Evolutionary conservation across 1,140 invertebrate species (phyloP).

Genomic region (Heliconius nattereri): DNA sequence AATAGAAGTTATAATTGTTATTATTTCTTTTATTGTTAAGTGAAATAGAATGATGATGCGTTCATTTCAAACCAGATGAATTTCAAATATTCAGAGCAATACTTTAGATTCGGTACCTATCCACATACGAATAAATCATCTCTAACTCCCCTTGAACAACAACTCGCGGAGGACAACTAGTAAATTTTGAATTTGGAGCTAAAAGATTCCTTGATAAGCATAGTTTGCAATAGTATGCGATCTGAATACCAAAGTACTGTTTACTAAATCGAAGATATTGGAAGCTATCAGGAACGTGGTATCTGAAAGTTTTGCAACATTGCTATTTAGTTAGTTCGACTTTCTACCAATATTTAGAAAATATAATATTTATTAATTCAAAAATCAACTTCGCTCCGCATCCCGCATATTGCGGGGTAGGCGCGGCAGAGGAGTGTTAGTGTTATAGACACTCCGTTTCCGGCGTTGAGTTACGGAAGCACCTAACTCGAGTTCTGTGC

Average conservation of each 20-base stretch:
- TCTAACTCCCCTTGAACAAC: too few species aligned
- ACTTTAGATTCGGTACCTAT: neutral
- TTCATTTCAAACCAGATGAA: too few species aligned
- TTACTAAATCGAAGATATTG: slow-evolving; percentile 33
- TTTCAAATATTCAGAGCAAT: neutral
- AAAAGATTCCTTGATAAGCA: slow-evolving; percentile 30
- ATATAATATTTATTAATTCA: neutral
- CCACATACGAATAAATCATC: neutral
- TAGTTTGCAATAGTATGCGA: slow-evolving; percentile 29
- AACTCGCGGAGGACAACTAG: slow-evolving; percentile 19
- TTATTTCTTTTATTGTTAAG: neutral
- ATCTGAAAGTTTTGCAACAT: slow-evolving; percentile 31
- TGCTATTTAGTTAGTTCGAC: slow-evolving; percentile 22
- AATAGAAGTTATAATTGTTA: neutral
- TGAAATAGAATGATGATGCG: too few species aligned
- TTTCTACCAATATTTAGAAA: slow-evolving; percentile 1
- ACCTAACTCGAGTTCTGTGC: too few species aligned
- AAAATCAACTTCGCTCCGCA: neutral
- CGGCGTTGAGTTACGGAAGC: too few species aligned
- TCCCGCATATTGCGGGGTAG: too few species aligned
- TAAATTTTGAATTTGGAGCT: slow-evolving; percentile 35
- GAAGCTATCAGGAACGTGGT: slow-evolving; percentile 30
- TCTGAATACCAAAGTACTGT: slow-evolving; percentile 32
- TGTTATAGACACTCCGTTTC: too few species aligned
- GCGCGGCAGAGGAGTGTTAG: too few species aligned